phyloP scores from a whole-genome alignment of 2,113 vertebrate species.

The Takifugu flavidus region DNA sequence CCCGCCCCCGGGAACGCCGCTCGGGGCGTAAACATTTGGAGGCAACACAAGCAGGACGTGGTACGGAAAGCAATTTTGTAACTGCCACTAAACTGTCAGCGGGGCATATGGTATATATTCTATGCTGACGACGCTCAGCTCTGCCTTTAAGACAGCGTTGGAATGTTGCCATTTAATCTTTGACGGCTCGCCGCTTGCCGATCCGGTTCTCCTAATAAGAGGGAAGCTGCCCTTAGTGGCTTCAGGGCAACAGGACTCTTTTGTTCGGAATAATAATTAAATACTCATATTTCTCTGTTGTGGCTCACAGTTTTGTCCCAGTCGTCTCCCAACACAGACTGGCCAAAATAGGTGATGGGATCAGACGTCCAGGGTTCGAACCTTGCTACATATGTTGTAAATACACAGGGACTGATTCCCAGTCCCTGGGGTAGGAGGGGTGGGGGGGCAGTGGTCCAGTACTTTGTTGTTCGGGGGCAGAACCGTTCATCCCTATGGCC shows the following conservation, averaged over 20 bases:
- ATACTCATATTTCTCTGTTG: too few species aligned
- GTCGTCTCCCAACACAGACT: too few species aligned
- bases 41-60: conserved; percentile 28
- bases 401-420: too few species aligned
- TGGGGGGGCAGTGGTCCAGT: too few species aligned
- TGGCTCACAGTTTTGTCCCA: too few species aligned
- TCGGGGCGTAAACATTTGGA: conserved; percentile 44
- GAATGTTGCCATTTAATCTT: conserved; percentile 10
- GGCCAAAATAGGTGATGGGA: too few species aligned
- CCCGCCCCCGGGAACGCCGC: conserved; percentile 32
- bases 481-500: too few species aligned
- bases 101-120: background rate
- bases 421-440: too few species aligned
- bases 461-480: too few species aligned
- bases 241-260: background rate
- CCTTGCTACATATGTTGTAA: too few species aligned
- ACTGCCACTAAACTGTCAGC: conserved; percentile 16
- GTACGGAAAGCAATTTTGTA: conserved; percentile 34
- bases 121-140: conserved; percentile 7
- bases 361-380: too few species aligned
- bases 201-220: conserved; percentile 7
- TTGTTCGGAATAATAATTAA: too few species aligned
- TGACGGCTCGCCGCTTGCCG: background rate
- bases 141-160: conserved; percentile 1
- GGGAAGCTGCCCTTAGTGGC: background rate